Evolutionary conservation across 2,113 vertebrate genomes (phyloP).

Genomic region (Microcebus griseorufus): DNA sequence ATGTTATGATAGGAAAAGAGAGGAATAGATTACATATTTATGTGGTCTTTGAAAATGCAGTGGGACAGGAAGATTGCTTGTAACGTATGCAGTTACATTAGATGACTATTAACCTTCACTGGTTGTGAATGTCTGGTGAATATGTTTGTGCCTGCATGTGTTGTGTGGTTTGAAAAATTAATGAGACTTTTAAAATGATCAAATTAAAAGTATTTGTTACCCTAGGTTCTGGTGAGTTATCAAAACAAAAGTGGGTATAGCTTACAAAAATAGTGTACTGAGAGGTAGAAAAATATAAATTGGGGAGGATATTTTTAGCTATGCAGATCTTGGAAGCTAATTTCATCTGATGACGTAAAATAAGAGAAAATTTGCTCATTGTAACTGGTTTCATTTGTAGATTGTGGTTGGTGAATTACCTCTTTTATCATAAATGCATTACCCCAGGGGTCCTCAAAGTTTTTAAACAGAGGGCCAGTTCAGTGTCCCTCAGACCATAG

Average conservation of each 20-base stretch:
- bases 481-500: too few species aligned
- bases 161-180: constrained; percentile 63
- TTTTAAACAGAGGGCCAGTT: too few species aligned
- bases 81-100: constrained; percentile 60
- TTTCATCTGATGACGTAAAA: neutral
- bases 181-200: constrained; percentile 58
- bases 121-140: neutral
- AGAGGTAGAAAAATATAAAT: neutral
- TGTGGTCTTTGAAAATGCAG: constrained; percentile 63
- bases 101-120: constrained; percentile 46
- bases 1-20: constrained; percentile 47
- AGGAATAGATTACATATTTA: constrained; percentile 55
- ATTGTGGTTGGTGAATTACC: too few species aligned
- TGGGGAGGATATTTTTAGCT: neutral
- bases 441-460: too few species aligned
- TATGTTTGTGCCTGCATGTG: neutral
- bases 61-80: constrained; percentile 50
- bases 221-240: constrained; percentile 37
- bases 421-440: neutral
- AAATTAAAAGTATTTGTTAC: constrained; percentile 62
- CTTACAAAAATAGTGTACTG: neutral
- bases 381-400: neutral
- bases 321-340: neutral
- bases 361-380: neutral
- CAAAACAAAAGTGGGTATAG: constrained; percentile 17